A percentile compares a stretch with the other conserved stretches of the same genome.
phyloP scores from a whole-genome alignment of 92 coral and sea anemone genomes.

The Diadumene lineata region DNA sequence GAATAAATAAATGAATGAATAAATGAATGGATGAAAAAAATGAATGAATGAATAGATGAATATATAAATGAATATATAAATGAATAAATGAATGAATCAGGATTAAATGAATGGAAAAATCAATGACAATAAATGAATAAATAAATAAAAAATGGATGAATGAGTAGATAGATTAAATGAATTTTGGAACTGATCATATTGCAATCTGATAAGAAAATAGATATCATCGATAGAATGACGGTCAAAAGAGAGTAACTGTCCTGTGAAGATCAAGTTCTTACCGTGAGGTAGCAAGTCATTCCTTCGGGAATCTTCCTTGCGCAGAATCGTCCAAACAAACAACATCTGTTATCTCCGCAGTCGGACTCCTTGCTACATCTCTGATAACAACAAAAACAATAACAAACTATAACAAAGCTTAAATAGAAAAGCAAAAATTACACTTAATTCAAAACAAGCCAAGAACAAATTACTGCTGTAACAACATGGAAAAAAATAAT shows the following conservation, averaged over 20 bases:
- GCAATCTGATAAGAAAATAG: too few relatives aligned
- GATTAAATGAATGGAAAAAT: neutral
- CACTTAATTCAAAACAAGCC: neutral
- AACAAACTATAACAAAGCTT: too few relatives aligned
- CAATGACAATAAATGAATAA: neutral
- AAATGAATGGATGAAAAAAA: neutral
- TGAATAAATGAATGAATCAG: neutral
- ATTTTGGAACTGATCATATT: too few relatives aligned
- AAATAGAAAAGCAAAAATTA: neutral
- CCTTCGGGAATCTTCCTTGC: slow-evolving; percentile 42
- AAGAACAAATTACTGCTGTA: neutral
- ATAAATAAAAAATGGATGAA: neutral
- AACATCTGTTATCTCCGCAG: slow-evolving; percentile 57
- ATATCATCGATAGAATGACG: too few relatives aligned
- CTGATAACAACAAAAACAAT: slow-evolving; percentile 8
- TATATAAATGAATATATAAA: neutral
- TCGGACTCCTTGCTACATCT: slow-evolving; percentile 39
- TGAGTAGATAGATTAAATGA: neutral
- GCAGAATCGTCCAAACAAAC: slow-evolving; percentile 39
- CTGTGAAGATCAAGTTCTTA: slow-evolving; percentile 9
- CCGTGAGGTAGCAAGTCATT: slow-evolving; percentile 43
- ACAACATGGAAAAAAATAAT: neutral
- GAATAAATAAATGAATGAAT: neutral
- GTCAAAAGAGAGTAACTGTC: neutral
- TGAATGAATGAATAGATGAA: neutral